Evolutionary conservation across 2,888 invertebrate species (phyloP), one percentile per base, ranked within the genome.

Genomic region (Steinernema hermaphroditum): DNA sequence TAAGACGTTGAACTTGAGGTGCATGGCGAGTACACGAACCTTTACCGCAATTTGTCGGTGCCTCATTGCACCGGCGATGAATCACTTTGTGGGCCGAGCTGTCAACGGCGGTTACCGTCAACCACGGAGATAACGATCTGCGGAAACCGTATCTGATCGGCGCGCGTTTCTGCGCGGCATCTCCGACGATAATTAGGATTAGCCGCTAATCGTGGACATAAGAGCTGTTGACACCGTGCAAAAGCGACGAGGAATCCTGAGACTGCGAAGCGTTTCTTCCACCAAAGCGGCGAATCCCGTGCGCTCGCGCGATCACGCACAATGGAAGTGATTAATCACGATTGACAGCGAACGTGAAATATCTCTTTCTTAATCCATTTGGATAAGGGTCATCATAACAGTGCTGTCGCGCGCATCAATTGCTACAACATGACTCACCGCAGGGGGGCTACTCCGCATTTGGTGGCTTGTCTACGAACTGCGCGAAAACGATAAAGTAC

Each of bases 341-440:
- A 54, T 54, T 24, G 54, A 54, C 54, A 54, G 54, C 54, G 54
- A 54, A 54, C 54, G 54, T 54, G 54, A 54, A 54, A 54, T 54
- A 54, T 54, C 54, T 54, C 54, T 54, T 54, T 54, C 54, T 54
- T 54, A 54, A 54, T 54, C 54, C 54, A 54, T 54, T 54, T 54
- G 27, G 54, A 54, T 54, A 54, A 54, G 54, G 54, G 54, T 54
- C 54, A 54, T 54, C 54, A 54, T 54, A 54, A 54, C 54, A 54
- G 54, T 27, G 54, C 24, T 54, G 54, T 54, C 54, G 54, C 54
- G 54, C 37, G 12, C 54, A 54, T 54, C 54, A 54, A 54, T 27
- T 54, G 54, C 54, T 54, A 54, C 54, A 54, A 54, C 24, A 54
- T 24, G 54, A 54, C 24, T 54, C 54, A 54, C 54, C 9, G 27